phyloP scores from a whole-genome alignment of 2,888 invertebrate species.

The Agrilus biguttatus region DNA sequence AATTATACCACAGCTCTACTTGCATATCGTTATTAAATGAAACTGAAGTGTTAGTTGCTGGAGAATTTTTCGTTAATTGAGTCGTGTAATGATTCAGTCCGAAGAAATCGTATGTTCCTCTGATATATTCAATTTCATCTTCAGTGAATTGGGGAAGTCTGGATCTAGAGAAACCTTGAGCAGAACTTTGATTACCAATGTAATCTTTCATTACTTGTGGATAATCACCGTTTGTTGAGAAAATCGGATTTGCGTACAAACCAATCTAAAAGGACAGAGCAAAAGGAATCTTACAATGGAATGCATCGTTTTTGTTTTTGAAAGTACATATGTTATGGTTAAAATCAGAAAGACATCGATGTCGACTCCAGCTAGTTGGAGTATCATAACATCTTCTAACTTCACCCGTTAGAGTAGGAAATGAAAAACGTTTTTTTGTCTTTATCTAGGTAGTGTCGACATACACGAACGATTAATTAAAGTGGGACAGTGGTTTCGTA shows the following conservation, averaged over 20 bases:
- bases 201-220: conserved; percentile 45
- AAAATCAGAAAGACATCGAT: background rate
- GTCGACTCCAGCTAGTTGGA: background rate
- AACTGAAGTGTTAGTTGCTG: conserved; percentile 24
- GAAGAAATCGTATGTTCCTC: conserved; percentile 52
- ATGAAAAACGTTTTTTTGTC: no score
- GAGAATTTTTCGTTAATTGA: conserved; percentile 2
- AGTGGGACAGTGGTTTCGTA: no score
- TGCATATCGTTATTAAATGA: conserved; percentile 49
- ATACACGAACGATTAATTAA: no score
- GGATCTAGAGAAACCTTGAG: conserved; percentile 41
- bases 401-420: no score
- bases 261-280: no score
- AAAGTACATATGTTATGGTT: background rate
- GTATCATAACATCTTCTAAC: no score
- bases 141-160: conserved; percentile 46
- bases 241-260: conserved; percentile 54
- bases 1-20: conserved; percentile 38
- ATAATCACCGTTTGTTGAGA: conserved; percentile 45
- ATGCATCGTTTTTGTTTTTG: no score
- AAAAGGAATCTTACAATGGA: no score
- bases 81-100: conserved; percentile 61
- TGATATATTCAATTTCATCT: conserved; percentile 42
- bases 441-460: no score
- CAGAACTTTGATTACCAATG: conserved; percentile 38